Conservation (phyloP, 2,888 invertebrate genomes). For the Drosophila putrida region DNA sequence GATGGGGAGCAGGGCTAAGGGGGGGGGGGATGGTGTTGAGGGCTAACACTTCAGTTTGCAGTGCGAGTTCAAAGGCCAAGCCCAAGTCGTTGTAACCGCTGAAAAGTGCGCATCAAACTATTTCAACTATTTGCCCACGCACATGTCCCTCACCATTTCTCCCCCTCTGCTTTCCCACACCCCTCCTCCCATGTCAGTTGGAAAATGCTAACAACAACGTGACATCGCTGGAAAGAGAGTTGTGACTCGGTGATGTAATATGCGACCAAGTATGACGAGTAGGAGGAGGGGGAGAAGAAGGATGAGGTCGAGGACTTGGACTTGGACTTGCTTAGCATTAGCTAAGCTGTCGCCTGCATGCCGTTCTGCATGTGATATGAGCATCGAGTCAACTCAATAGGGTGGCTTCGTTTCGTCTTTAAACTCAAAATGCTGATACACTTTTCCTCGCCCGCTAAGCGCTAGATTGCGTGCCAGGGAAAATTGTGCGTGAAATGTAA, state of each 20-base stretch:
- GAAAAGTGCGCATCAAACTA: conserved; percentile 81
- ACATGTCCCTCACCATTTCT: conserved; percentile 51
- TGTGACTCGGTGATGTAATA: conserved; percentile 68
- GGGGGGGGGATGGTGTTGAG: neutral
- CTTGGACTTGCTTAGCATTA: conserved; percentile 68
- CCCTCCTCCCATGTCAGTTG: conserved; percentile 10
- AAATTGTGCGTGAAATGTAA: conserved; percentile 83
- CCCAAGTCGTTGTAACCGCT: conserved; percentile 64
- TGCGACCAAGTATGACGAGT: conserved; percentile 52
- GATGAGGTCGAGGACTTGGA: neutral
- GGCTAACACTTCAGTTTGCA: conserved; percentile 7
- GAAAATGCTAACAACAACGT: conserved; percentile 74
- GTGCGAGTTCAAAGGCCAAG: conserved; percentile 63
- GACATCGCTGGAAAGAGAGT: conserved; percentile 68
- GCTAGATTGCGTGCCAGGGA: conserved; percentile 81
- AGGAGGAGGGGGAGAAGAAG: neutral
- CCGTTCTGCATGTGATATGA: conserved; percentile 75
- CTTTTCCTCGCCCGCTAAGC: conserved; percentile 60
- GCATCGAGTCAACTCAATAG: conserved; percentile 33
- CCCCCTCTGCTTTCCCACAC: neutral
- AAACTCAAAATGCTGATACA: conserved; percentile 29
- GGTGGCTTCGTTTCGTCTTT: conserved; percentile 9
- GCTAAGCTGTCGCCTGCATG: conserved; percentile 75
- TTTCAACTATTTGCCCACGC: conserved; percentile 78
- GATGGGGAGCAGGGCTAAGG: neutral